These are phyloP conservation scores for Chloroceryle inda DNA, from an alignment of 2,797 vertebrate species.

Conservation along the genomic window DNA sequence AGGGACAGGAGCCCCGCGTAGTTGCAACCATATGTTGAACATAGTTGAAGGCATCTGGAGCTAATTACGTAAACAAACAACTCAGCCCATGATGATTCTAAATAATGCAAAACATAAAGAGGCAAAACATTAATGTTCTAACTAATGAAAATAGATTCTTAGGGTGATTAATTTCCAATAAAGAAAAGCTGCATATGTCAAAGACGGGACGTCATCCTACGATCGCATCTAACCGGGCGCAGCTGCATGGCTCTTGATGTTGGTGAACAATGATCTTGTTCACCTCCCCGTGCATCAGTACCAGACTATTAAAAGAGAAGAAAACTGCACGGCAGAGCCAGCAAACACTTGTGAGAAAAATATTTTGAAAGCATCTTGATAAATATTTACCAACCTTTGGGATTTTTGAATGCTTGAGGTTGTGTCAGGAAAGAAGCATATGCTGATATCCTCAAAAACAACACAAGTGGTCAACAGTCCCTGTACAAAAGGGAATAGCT, in stretches of 20 bases:
- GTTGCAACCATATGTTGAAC: neutral
- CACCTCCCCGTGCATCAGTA: conserved; percentile 29
- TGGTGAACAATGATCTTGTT: conserved; percentile 29
- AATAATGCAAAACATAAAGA: conserved; percentile 70
- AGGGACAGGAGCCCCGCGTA: neutral
- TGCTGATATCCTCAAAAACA: conserved; percentile 57
- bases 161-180: conserved; percentile 47
- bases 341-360: conserved; percentile 14
- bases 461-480: conserved; percentile 57
- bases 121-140: conserved; percentile 51
- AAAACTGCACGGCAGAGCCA: conserved; percentile 15
- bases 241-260: conserved; percentile 39
- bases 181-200: conserved; percentile 50
- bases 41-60: neutral
- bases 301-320: neutral
- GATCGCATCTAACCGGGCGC: conserved; percentile 26
- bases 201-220: conserved; percentile 43
- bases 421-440: conserved; percentile 61
- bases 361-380: conserved; percentile 29
- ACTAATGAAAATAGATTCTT: conserved; percentile 67
- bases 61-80: conserved; percentile 42
- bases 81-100: conserved; percentile 43
- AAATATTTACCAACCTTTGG: conserved; percentile 37
- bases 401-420: conserved; percentile 46
- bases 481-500: conserved; percentile 22